Evolutionary conservation across 1,140 invertebrate genomes (phyloP).

Genomic region (Aphelinus certus): DNA sequence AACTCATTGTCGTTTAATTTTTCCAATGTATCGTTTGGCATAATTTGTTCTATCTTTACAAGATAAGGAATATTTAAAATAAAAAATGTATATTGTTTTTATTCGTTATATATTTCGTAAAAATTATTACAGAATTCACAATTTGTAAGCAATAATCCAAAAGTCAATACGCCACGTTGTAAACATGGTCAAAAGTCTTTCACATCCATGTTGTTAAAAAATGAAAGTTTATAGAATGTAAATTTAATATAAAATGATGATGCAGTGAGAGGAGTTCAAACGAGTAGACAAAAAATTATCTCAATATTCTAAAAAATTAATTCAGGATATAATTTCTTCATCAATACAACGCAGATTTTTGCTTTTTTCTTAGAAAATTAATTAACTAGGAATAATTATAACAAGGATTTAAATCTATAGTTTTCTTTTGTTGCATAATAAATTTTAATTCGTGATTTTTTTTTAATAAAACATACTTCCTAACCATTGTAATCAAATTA

Average conservation of each 20-base stretch:
- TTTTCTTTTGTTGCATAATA: not conserved
- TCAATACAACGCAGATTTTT: too few relatives aligned
- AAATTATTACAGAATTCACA: conserved; percentile 29
- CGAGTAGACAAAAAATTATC: too few relatives aligned
- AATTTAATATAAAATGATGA: too few relatives aligned
- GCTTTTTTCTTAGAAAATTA: too few relatives aligned
- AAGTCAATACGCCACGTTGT: conserved; percentile 5
- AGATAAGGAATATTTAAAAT: too few relatives aligned
- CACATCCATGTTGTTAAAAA: not conserved
- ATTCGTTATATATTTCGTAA: conserved; percentile 21
- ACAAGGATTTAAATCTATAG: not conserved
- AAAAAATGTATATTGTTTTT: not conserved
- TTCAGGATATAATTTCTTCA: too few relatives aligned
- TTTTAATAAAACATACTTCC: not conserved
- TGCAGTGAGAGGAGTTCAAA: too few relatives aligned
- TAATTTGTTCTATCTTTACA: too few relatives aligned
- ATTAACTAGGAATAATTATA: not conserved
- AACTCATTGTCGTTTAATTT: too few relatives aligned
- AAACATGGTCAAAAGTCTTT: conserved; percentile 15
- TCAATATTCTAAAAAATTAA: too few relatives aligned
- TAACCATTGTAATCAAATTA: conserved; percentile 17
- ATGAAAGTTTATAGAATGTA: not conserved
- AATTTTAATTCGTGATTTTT: not conserved
- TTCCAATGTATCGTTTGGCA: too few relatives aligned
- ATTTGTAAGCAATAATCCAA: conserved; percentile 6